phyloP scores from a whole-genome alignment of 2,888 invertebrate genomes.

The Agapetus fuscipes region DNA sequence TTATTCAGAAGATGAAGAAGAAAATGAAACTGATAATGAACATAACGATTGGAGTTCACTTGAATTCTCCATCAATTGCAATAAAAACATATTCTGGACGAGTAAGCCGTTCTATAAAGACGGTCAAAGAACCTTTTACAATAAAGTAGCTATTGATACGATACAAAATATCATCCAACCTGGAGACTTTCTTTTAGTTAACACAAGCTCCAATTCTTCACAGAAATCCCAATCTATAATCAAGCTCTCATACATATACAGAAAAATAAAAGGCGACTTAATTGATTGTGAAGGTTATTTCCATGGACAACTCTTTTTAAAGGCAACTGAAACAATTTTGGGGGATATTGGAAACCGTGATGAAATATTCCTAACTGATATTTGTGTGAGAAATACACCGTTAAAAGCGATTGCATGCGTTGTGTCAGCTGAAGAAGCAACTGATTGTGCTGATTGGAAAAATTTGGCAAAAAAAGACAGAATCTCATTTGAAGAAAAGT shows the following conservation, averaged over 20 bases:
- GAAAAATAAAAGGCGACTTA: too few species aligned
- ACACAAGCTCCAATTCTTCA: conserved; percentile 1
- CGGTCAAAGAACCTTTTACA: conserved; percentile 3
- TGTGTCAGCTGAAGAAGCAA: neutral
- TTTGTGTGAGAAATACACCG: conserved; percentile 33
- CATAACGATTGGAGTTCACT: too few species aligned
- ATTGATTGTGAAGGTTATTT: too few species aligned
- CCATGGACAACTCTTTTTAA: conserved; percentile 36
- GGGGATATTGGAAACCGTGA: conserved; percentile 37
- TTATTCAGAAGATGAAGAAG: too few species aligned
- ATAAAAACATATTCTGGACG: neutral
- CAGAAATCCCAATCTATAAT: too few species aligned
- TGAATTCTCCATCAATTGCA: too few species aligned
- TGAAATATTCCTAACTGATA: conserved; percentile 37
- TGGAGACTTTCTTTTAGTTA: conserved; percentile 11
- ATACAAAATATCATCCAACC: neutral
- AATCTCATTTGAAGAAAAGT: conserved; percentile 1
- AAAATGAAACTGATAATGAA: too few species aligned
- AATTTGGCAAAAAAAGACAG: neutral
- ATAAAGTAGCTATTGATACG: conserved; percentile 2
- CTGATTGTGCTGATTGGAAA: conserved; percentile 1
- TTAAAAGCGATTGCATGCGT: conserved; percentile 26
- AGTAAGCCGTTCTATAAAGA: neutral
- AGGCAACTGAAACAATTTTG: conserved; percentile 37
- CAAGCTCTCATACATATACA: too few species aligned